phyloP scores from a whole-genome alignment of 2,888 invertebrate genomes.

The Lutraria lutraria region DNA sequence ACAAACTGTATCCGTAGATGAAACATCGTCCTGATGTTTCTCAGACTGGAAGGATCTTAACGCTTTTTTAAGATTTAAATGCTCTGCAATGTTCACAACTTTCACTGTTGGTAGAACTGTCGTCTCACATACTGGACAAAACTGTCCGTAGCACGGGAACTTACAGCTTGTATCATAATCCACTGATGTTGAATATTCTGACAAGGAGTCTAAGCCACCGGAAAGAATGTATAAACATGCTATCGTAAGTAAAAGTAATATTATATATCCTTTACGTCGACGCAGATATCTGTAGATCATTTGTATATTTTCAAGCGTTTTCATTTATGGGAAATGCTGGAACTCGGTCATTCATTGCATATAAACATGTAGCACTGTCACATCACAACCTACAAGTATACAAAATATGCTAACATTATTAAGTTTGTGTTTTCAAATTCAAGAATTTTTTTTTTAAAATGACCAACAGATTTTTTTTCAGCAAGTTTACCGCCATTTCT shows the following conservation, averaged over 20 bases:
- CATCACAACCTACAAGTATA: background rate
- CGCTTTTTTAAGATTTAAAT: conserved; percentile 53
- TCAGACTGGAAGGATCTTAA: background rate
- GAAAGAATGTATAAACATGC: conserved; percentile 30
- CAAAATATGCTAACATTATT: background rate
- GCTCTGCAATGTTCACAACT: conserved; percentile 50
- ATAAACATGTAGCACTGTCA: background rate
- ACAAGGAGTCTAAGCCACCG: conserved; percentile 23
- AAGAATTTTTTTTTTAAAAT: no score
- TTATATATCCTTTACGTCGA: conserved; percentile 33
- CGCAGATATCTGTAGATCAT: conserved; percentile 30
- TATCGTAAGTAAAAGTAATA: conserved; percentile 27
- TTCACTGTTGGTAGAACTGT: conserved; percentile 1
- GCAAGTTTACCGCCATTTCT: no score
- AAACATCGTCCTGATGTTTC: background rate
- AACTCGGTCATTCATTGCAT: no score
- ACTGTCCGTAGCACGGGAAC: conserved; percentile 46
- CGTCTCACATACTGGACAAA: conserved; percentile 43
- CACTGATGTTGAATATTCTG: background rate
- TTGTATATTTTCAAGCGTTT: background rate
- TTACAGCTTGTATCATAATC: conserved; percentile 40
- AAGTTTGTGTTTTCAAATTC: no score
- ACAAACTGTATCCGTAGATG: conserved; percentile 63
- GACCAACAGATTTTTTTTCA: no score
- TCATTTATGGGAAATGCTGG: background rate